Percentiles rank a stretch among this genome's conserved stretches.
phyloP scores from a whole-genome alignment of 2,113 vertebrate species.

The Steatornis caripensis region DNA sequence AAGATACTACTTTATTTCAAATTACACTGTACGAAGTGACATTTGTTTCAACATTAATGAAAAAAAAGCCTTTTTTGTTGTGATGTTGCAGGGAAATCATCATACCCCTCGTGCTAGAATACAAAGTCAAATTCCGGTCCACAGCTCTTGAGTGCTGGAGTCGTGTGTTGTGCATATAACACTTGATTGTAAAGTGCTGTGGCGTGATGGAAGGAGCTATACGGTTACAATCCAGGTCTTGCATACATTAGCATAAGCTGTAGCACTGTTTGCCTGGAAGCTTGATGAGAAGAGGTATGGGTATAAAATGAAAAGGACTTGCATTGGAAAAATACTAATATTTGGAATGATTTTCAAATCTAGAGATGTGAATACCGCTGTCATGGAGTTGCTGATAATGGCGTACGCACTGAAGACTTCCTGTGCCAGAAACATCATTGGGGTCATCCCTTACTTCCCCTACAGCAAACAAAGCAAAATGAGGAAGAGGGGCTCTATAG shows the following conservation, averaged over 20 bases:
- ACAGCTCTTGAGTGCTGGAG: background rate
- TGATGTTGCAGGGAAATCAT: background rate
- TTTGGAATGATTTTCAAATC: background rate
- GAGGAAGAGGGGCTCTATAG: constrained; percentile 96
- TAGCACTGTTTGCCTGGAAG: background rate
- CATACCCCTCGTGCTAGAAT: background rate
- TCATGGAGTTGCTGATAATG: constrained; percentile 98
- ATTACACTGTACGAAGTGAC: background rate
- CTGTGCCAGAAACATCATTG: constrained; percentile 95
- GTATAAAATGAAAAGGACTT: background rate
- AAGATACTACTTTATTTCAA: background rate
- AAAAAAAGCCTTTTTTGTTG: background rate
- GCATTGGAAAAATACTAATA: background rate
- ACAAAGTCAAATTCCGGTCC: background rate
- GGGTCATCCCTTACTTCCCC: constrained; percentile 97
- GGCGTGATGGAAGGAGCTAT: background rate
- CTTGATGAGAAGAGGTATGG: background rate
- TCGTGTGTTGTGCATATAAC: fast-evolving
- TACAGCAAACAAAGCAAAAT: constrained; percentile 99
- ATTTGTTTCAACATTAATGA: background rate
- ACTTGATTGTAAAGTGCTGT: background rate
- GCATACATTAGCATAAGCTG: background rate
- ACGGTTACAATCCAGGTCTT: background rate
- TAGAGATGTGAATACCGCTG: constrained; percentile 96
- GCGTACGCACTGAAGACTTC: constrained; percentile 94